Evolutionary conservation across 2,888 invertebrate genomes (phyloP).

Genomic region (Myopa tessellatipennis): DNA sequence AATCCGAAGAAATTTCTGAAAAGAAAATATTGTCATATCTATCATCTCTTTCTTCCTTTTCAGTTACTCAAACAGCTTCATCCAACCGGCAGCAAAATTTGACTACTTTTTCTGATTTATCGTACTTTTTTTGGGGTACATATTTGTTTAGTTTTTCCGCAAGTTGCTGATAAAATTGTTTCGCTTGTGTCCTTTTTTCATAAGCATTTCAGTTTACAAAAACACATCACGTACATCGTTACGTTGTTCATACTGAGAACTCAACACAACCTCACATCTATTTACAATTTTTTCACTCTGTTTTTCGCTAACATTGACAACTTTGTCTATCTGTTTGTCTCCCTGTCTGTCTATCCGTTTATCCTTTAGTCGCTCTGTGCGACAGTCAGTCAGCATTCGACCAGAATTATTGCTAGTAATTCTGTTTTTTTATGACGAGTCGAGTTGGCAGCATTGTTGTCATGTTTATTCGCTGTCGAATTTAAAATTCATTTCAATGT

Average conservation of each 20-base stretch:
- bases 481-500: slow-evolving; percentile 65
- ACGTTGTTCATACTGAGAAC: slow-evolving; percentile 26
- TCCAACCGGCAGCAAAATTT: too few relatives aligned
- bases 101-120: too few relatives aligned
- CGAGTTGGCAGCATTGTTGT: slow-evolving; percentile 42
- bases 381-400: slow-evolving; percentile 29
- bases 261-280: slow-evolving; percentile 46
- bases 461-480: slow-evolving; percentile 63
- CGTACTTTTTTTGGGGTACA: too few relatives aligned
- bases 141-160: too few relatives aligned
- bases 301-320: slow-evolving; percentile 14
- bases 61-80: too few relatives aligned
- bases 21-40: too few relatives aligned
- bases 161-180: too few relatives aligned
- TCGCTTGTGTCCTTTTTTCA: too few relatives aligned
- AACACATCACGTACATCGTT: slow-evolving; percentile 53
- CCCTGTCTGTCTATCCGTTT: background rate
- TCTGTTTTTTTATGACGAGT: slow-evolving; percentile 56
- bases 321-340: slow-evolving; percentile 50
- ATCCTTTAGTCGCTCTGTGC: slow-evolving; percentile 38
- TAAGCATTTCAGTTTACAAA: slow-evolving; percentile 3
- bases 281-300: too few relatives aligned
- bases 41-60: too few relatives aligned
- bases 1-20: too few relatives aligned
- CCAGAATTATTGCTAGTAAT: slow-evolving; percentile 51